Conservation (phyloP, 2,797 vertebrate species). For the Vireo griseus region DNA sequence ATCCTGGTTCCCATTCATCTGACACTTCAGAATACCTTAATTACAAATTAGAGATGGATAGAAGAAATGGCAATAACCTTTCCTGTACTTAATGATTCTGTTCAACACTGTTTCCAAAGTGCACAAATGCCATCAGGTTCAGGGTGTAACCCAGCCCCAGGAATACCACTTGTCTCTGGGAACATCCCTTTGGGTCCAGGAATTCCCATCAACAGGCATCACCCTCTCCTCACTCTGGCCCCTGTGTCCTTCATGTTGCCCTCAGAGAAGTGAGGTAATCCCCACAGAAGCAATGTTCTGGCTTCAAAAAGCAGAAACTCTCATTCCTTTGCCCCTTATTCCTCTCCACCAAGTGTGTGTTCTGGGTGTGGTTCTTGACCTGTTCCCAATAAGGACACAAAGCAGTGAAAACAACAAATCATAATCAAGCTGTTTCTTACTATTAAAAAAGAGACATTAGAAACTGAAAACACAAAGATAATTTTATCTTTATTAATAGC, state of each 20-base stretch:
- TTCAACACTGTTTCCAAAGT: neutral
- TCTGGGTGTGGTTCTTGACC: conserved; percentile 43
- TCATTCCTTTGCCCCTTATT: neutral
- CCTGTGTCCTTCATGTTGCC: accelerated
- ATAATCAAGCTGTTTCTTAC: conserved; percentile 62
- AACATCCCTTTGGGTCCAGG: neutral
- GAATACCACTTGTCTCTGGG: neutral
- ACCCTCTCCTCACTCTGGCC: neutral
- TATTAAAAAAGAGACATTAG: conserved; percentile 72
- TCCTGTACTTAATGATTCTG: neutral
- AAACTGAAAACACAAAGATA: conserved; percentile 73
- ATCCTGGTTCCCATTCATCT: neutral
- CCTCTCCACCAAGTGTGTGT: neutral
- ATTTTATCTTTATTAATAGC: conserved; percentile 80
- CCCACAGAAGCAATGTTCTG: neutral
- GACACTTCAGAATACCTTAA: neutral
- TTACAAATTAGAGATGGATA: neutral
- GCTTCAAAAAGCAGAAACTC: neutral
- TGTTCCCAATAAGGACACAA: conserved; percentile 64
- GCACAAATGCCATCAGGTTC: neutral
- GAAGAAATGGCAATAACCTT: neutral
- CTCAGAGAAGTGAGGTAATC: neutral
- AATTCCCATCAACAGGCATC: neutral
- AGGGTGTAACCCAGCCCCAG: neutral
- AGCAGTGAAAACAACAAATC: conserved; percentile 65